These are phyloP conservation scores for Sinonovacula constricta DNA, from an alignment of 1,140 invertebrate species.

Conservation along the genomic window DNA sequence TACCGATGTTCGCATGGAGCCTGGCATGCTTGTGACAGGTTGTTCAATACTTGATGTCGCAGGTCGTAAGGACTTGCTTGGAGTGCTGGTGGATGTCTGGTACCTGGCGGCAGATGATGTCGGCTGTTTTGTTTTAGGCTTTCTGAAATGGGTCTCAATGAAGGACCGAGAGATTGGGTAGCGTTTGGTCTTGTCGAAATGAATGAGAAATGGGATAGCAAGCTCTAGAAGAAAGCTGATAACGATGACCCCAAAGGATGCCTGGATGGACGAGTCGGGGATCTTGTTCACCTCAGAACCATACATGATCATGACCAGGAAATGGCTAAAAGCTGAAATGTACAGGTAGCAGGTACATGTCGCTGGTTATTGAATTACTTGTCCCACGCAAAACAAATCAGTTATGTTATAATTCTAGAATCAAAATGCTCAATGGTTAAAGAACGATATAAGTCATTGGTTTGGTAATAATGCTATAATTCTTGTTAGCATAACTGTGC, in stretches of 20 bases:
- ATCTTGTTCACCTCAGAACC: conserved; percentile 43
- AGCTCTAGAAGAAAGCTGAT: conserved; percentile 26
- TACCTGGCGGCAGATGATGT: background rate
- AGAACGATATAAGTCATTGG: too few relatives aligned
- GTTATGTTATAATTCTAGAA: too few relatives aligned
- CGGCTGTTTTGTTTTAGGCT: background rate
- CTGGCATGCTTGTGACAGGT: background rate
- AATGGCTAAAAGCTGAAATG: conserved; percentile 44
- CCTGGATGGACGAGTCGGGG: conserved; percentile 20
- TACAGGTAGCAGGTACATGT: too few relatives aligned
- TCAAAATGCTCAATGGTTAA: too few relatives aligned
- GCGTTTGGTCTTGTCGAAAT: conserved; percentile 20
- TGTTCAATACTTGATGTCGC: background rate
- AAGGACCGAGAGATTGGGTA: background rate
- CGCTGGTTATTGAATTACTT: too few relatives aligned
- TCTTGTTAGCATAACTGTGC: too few relatives aligned
- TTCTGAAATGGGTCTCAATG: background rate
- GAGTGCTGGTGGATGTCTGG: background rate
- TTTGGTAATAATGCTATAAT: too few relatives aligned
- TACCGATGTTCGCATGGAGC: background rate
- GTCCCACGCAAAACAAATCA: too few relatives aligned
- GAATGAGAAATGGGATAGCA: conserved; percentile 22
- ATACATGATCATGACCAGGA: conserved; percentile 42
- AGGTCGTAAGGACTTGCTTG: too few relatives aligned
- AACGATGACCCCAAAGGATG: conserved; percentile 23